Evolutionary conservation across 1,140 invertebrate species (phyloP).

Genomic region (Macrostomum lignano): DNA sequence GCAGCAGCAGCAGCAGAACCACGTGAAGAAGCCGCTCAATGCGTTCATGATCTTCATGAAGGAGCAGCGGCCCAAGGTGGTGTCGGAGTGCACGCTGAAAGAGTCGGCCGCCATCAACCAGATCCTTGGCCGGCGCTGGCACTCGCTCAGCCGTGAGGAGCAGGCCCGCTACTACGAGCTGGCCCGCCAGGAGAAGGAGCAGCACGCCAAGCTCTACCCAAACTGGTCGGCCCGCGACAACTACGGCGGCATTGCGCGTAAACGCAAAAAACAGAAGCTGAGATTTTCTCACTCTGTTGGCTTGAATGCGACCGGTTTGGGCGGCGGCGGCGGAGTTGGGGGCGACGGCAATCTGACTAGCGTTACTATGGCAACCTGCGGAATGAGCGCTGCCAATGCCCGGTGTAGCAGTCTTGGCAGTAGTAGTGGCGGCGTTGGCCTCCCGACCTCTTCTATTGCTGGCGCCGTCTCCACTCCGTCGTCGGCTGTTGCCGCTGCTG

Average conservation of each 20-base stretch:
- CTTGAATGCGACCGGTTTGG: too few relatives aligned
- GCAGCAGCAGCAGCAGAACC: too few relatives aligned
- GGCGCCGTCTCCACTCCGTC: too few relatives aligned
- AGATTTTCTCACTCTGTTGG: too few relatives aligned
- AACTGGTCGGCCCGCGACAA: conserved; percentile 97
- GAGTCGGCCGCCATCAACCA: conserved; percentile 97
- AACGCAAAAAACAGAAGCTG: conserved; percentile 7
- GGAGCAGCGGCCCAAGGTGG: conserved; percentile 87
- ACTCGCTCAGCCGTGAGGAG: conserved; percentile 84
- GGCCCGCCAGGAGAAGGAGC: conserved; percentile 82
- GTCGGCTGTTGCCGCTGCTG: too few relatives aligned
- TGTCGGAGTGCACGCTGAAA: conserved; percentile 84
- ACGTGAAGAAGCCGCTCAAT: conserved; percentile 97
- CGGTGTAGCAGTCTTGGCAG: too few relatives aligned
- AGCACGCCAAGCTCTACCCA: conserved; percentile 91
- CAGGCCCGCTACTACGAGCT: conserved; percentile 99
- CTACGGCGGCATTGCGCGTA: conserved; percentile 39
- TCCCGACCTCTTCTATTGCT: too few relatives aligned
- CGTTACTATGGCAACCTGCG: too few relatives aligned
- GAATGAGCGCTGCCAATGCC: too few relatives aligned
- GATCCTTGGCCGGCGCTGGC: conserved; percentile 94
- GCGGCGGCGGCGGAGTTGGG: background rate
- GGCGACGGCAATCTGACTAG: too few relatives aligned
- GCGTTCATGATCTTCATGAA: conserved; percentile 99
- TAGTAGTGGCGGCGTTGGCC: too few relatives aligned